Percentiles rank a stretch among this genome's conserved stretches.
phyloP scores from a whole-genome alignment of 2,888 invertebrate genomes.

The Callinectes sapidus region DNA sequence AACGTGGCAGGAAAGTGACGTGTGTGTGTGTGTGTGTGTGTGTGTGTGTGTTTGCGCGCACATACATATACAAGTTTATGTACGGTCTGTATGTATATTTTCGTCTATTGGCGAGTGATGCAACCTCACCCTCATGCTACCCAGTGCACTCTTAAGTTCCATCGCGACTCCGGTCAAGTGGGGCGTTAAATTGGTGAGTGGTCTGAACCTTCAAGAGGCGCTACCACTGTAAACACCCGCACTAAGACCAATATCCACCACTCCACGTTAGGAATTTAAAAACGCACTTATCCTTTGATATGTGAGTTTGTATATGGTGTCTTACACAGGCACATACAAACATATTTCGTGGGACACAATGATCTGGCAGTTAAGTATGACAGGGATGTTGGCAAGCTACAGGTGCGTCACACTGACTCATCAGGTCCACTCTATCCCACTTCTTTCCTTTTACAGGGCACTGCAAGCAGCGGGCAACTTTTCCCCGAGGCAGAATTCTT shows the following conservation, averaged over 20 bases:
- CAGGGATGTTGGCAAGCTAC: neutral
- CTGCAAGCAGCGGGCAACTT: neutral
- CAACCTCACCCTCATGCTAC: neutral
- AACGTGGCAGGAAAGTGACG: neutral
- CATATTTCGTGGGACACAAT: neutral
- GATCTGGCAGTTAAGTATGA: neutral
- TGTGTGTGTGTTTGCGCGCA: constrained; percentile 26
- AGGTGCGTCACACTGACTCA: neutral
- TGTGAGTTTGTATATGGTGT: no score
- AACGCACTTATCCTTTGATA: no score
- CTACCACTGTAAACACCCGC: neutral
- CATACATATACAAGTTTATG: neutral
- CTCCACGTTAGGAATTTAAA: neutral
- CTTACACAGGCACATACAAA: no score
- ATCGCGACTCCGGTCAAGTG: neutral
- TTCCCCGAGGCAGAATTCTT: neutral
- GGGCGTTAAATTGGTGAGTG: neutral
- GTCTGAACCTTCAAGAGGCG: neutral
- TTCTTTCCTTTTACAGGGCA: neutral
- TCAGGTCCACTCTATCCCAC: constrained; percentile 5
- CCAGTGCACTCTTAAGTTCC: neutral
- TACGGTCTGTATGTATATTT: neutral
- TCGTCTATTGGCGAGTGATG: neutral
- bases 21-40: constrained; percentile 29
- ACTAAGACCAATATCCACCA: neutral